Base-by-base conservation (phyloP, 2,113 vertebrate genomes). In the Struthidea cinerea region DNA sequence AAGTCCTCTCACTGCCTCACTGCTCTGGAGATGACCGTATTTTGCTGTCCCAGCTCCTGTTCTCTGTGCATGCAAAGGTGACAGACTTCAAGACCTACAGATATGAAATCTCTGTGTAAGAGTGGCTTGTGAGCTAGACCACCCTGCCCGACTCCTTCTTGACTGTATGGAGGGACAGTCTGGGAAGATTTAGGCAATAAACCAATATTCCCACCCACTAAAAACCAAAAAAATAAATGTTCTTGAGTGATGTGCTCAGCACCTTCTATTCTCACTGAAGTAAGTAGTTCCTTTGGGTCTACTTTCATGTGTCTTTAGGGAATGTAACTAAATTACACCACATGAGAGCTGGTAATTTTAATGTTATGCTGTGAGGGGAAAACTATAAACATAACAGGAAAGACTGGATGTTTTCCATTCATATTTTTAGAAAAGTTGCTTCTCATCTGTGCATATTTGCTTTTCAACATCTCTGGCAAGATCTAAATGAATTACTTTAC, bases 351-450 rank as follows among this genome's bases (percentile, higher is more conserved):
- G 60, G 63, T 90, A 86, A 94, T 96, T 93, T 94, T 90, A 77
- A 96, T 93, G 57, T 87, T 82, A 57, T 33, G 55, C 90, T 96
- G 32, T 83, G 59, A 93, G 93, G 67, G 20, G 42, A 90, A 92
- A 93, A 57, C 56, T 87, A 93, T 96, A 97, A 96, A 94, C 90
- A 92, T 95, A 93, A 95, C 96, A 95, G 79, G 94, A 97, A 97
- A 91, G 90, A 96, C 91, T 91, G 90, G 94, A 96, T 96, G 79
- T 90, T 96, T 96, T 84, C 84, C 91, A 93, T 96, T 94, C 85
- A 49, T 95, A 93, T 93, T 95, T 96, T 97, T 97, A 91, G 90
- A 84, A 93, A 78, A 79, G 79, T 96, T 93, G 75, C 63, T 91
- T 94, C 94, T 96, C 93, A 94, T 93, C 84, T 80, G 63, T 77